Percentiles rank a stretch among this genome's conserved stretches.
Conservation (phyloP, 1,140 invertebrate genomes). For the Pemphigus obesinymphae region DNA sequence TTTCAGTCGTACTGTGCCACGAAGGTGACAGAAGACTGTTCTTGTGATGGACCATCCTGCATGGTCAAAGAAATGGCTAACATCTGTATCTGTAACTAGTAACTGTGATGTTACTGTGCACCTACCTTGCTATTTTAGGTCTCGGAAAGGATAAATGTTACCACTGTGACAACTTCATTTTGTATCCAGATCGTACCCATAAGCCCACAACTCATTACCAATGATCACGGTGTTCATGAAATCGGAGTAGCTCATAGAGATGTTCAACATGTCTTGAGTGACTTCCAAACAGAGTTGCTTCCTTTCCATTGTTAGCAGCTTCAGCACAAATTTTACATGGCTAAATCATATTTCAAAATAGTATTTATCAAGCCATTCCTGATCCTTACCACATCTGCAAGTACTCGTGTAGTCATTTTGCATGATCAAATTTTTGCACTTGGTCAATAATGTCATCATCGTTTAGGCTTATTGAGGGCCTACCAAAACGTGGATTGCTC, state of each 20-base stretch:
- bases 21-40: too few relatives aligned
- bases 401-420: not conserved
- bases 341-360: conserved; percentile 1
- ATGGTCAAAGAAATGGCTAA: too few relatives aligned
- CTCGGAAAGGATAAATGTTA: too few relatives aligned
- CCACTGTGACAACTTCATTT: too few relatives aligned
- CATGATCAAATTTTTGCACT: not conserved
- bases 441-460: not conserved
- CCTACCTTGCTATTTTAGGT: too few relatives aligned
- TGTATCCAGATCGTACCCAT: too few relatives aligned
- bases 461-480: not conserved
- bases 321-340: not conserved
- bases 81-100: too few relatives aligned
- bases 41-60: too few relatives aligned
- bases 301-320: not conserved
- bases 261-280: conserved; percentile 7
- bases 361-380: not conserved
- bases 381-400: not conserved
- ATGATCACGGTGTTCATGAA: conserved; percentile 21
- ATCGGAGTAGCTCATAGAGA: conserved; percentile 6
- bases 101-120: too few relatives aligned
- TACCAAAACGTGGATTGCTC: not conserved
- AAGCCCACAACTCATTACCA: conserved; percentile 43
- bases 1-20: too few relatives aligned
- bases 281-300: conserved; percentile 23